These are phyloP conservation scores for Sarcophaga caerulescens DNA, from an alignment of 2,888 invertebrate species.

Conservation along the genomic window DNA sequence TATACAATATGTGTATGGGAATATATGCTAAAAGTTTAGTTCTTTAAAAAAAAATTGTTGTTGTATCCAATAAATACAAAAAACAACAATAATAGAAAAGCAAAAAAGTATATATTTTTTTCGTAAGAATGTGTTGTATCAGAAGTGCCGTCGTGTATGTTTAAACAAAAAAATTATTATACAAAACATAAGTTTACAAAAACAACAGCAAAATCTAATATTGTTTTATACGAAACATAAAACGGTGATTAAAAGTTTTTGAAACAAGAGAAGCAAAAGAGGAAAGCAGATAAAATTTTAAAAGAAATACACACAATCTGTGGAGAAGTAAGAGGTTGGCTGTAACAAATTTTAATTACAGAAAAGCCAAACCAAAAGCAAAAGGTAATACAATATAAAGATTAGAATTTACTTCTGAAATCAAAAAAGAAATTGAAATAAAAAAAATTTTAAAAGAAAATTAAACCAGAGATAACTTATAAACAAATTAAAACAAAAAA, in stretches of 20 bases:
- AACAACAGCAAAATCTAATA: not conserved
- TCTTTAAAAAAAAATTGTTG: conserved; percentile 9
- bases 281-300: not conserved
- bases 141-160: conserved; percentile 4
- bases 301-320: not conserved
- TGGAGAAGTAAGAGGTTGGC: not conserved
- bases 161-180: conserved; percentile 49
- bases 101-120: conserved; percentile 25
- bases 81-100: conserved; percentile 17
- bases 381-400: too few species aligned
- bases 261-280: not conserved
- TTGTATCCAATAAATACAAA: conserved; percentile 46
- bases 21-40: conserved; percentile 36
- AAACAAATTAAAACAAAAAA: not conserved
- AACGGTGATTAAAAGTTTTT: conserved; percentile 15
- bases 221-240: not conserved
- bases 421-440: not conserved
- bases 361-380: too few species aligned
- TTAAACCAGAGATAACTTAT: not conserved
- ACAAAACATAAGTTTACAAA: conserved; percentile 23
- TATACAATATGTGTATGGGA: not conserved
- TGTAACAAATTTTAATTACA: too few species aligned
- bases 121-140: not conserved
- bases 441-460: too few species aligned
- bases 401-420: too few species aligned